A percentile compares a stretch with the other conserved stretches of the same genome.
These are phyloP conservation scores for Anseranas semipalmata DNA, from an alignment of 2,113 vertebrate genomes.

Conservation along the genomic window DNA sequence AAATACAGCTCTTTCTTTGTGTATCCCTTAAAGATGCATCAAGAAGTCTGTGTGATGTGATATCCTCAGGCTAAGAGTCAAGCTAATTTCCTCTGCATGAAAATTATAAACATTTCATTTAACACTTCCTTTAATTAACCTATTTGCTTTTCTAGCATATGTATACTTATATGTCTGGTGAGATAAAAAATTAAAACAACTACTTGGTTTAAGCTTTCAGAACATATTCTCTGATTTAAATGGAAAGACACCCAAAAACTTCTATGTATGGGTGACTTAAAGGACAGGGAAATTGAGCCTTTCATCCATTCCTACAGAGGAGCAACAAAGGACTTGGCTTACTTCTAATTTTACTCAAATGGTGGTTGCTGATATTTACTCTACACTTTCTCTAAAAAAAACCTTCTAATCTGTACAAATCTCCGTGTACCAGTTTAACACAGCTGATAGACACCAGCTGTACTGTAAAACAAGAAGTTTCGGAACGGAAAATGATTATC, in stretches of 20 bases:
- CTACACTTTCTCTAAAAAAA: background rate
- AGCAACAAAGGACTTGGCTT: background rate
- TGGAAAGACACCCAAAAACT: background rate
- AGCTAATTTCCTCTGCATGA: background rate
- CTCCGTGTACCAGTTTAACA: background rate
- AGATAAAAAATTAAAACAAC: background rate
- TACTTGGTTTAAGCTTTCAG: background rate
- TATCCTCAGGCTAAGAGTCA: background rate
- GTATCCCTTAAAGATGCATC: background rate
- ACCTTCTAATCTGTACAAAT: background rate
- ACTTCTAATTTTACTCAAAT: background rate
- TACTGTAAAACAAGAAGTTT: slow-evolving; percentile 6
- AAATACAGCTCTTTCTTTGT: background rate
- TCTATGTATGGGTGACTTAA: background rate
- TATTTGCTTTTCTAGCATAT: background rate
- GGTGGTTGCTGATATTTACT: background rate
- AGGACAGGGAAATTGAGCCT: background rate
- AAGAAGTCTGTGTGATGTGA: background rate
- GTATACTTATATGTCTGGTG: background rate
- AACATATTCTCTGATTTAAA: background rate
- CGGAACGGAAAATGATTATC: slow-evolving; percentile 28
- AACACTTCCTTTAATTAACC: slow-evolving; percentile 23
- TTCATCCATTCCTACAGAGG: background rate
- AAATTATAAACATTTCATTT: slow-evolving; percentile 19
- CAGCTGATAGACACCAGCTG: slow-evolving; percentile 25